phyloP scores from a whole-genome alignment of 1,140 invertebrate genomes.

The Cyclargus thomasi region DNA sequence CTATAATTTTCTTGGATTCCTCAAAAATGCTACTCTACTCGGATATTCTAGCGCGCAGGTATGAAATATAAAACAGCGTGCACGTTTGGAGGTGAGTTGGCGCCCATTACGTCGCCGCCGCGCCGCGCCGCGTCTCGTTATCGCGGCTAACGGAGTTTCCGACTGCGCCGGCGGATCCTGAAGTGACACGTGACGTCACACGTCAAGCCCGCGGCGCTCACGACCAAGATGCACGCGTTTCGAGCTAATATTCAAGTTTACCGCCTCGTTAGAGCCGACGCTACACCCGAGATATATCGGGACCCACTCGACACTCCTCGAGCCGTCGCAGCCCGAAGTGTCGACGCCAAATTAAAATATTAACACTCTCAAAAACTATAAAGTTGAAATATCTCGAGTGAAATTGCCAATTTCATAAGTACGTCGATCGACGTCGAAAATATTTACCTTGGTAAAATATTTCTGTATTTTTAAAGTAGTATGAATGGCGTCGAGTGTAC shows the following conservation, averaged over 20 bases:
- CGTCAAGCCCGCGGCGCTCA: conserved; percentile 30
- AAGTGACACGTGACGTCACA: conserved; percentile 51
- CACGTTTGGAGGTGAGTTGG: conserved; percentile 50
- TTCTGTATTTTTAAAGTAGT: conserved; percentile 1
- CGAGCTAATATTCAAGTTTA: conserved; percentile 7
- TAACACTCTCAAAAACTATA: not conserved
- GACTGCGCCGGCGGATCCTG: conserved; percentile 30
- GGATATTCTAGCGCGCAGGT: conserved; percentile 25
- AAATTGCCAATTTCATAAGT: not conserved
- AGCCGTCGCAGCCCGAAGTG: not conserved
- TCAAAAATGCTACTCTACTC: too few species aligned
- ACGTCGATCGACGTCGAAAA: conserved; percentile 8
- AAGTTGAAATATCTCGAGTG: not conserved
- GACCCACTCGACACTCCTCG: conserved; percentile 15
- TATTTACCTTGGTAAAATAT: conserved; percentile 9
- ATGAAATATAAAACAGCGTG: conserved; percentile 64
- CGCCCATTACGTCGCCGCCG: conserved; percentile 48
- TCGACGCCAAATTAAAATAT: not conserved
- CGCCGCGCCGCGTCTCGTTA: conserved; percentile 51
- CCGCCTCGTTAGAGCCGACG: conserved; percentile 6
- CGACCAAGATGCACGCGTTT: conserved; percentile 30
- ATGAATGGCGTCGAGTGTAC: not conserved
- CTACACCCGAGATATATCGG: not conserved
- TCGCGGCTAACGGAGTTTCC: conserved; percentile 36
- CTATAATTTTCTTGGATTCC: too few species aligned